These are phyloP conservation scores for Calidris pygmaea DNA, from an alignment of 2,113 vertebrate genomes.

Conservation along the genomic window DNA sequence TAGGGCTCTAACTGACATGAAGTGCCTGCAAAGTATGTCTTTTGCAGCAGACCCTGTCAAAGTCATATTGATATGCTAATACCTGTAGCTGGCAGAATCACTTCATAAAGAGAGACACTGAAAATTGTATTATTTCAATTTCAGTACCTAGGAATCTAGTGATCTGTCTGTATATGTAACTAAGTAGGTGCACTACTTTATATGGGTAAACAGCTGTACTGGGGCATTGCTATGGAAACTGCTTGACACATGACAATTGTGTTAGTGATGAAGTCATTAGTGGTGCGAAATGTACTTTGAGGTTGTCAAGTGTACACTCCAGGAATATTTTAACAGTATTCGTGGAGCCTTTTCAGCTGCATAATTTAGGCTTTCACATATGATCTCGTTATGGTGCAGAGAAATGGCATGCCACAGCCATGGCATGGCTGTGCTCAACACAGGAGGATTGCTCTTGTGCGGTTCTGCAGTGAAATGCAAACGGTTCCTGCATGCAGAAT, in stretches of 20 bases:
- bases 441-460: conserved; percentile 1
- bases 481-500: neutral
- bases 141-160: conserved; percentile 84
- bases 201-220: conserved; percentile 83
- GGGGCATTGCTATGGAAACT: conserved; percentile 81
- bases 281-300: conserved; percentile 83
- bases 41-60: conserved; percentile 83
- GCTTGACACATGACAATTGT: conserved; percentile 83
- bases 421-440: neutral
- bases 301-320: conserved; percentile 84
- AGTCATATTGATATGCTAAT: conserved; percentile 88
- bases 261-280: conserved; percentile 85
- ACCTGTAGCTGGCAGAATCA: conserved; percentile 82
- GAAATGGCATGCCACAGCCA: conserved; percentile 25
- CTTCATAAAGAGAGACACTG: conserved; percentile 83
- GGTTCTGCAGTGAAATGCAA: neutral
- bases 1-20: conserved; percentile 85
- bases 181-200: conserved; percentile 83
- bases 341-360: conserved; percentile 79
- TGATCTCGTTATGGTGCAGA: conserved; percentile 26
- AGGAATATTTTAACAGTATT: conserved; percentile 82
- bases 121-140: conserved; percentile 89
- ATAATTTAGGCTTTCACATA: conserved; percentile 77
- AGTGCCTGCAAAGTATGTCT: conserved; percentile 86
- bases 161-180: conserved; percentile 83